phyloP scores from a whole-genome alignment of 1,140 invertebrate genomes.

The Drosophila equinoxialis region DNA sequence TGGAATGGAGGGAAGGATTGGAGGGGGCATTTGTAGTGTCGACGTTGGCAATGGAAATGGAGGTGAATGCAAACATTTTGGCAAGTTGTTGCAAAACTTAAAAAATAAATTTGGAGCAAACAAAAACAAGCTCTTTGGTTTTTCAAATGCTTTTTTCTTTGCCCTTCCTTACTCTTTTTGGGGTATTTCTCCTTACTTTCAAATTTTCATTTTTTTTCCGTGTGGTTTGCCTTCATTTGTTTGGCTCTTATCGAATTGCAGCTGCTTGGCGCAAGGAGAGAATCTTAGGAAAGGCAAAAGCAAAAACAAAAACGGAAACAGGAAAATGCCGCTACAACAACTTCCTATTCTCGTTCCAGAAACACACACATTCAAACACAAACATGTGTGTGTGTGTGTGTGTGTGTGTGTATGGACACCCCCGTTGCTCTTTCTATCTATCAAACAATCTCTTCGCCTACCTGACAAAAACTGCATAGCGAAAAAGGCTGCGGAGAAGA shows the following conservation, averaged over 20 bases:
- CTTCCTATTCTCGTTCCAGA: conserved; percentile 2
- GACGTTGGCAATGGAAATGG: not conserved
- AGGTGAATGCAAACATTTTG: conserved; percentile 21
- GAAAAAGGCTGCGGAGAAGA: not conserved
- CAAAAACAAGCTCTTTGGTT: conserved; percentile 11
- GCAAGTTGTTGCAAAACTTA: conserved; percentile 24
- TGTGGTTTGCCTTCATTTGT: not conserved
- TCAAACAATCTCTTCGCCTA: not conserved
- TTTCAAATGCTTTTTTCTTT: conserved; percentile 28
- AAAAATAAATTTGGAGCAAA: conserved; percentile 14
- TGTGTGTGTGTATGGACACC: too few species aligned
- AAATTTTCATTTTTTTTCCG: conserved; percentile 27
- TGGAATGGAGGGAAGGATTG: not conserved
- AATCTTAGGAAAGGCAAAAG: not conserved
- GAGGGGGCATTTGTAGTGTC: not conserved
- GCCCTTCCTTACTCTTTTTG: conserved; percentile 7
- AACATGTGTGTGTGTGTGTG: not conserved
- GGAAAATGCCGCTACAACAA: conserved; percentile 26
- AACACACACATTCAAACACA: not conserved
- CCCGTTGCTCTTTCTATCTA: not conserved
- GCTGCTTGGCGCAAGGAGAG: not conserved
- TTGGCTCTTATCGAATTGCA: conserved; percentile 22
- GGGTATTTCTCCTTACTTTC: conserved; percentile 34
- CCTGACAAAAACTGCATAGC: not conserved
- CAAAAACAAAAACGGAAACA: conserved; percentile 14